Conservation (phyloP, 2,797 vertebrate genomes). For the Eremophila alpestris region DNA sequence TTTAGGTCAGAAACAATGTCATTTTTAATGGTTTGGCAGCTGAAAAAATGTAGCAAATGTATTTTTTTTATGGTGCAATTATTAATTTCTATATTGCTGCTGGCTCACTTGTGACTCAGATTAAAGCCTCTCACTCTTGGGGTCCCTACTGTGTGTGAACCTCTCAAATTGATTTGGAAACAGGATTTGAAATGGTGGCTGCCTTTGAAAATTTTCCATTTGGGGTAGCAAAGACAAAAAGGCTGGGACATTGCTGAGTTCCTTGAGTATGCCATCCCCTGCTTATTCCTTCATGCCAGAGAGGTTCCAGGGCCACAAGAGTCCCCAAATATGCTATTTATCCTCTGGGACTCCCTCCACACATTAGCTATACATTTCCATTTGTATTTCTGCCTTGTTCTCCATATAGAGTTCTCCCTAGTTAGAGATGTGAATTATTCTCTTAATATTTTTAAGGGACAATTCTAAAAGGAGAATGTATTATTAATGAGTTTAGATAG, state of each 20-base stretch:
- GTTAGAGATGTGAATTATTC: background rate
- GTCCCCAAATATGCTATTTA: background rate
- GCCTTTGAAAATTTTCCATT: background rate
- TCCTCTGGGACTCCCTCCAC: background rate
- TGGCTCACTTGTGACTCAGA: background rate
- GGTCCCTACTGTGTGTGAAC: background rate
- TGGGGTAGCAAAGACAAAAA: background rate
- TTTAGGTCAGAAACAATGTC: background rate
- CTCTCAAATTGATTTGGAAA: background rate
- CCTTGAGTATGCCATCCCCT: background rate
- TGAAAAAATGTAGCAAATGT: background rate
- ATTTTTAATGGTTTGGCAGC: background rate
- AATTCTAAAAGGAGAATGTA: background rate
- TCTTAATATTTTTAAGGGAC: background rate
- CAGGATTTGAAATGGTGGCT: accelerated
- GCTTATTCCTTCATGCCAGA: background rate
- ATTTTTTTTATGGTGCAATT: background rate
- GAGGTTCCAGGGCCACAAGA: background rate
- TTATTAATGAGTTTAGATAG: background rate
- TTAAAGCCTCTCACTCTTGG: background rate
- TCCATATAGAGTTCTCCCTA: background rate
- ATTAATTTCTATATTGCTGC: background rate
- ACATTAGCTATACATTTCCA: background rate
- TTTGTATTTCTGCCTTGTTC: background rate
- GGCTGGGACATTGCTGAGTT: background rate